phyloP scores from a whole-genome alignment of 2,888 invertebrate genomes.

The Oscheius sp. region DNA sequence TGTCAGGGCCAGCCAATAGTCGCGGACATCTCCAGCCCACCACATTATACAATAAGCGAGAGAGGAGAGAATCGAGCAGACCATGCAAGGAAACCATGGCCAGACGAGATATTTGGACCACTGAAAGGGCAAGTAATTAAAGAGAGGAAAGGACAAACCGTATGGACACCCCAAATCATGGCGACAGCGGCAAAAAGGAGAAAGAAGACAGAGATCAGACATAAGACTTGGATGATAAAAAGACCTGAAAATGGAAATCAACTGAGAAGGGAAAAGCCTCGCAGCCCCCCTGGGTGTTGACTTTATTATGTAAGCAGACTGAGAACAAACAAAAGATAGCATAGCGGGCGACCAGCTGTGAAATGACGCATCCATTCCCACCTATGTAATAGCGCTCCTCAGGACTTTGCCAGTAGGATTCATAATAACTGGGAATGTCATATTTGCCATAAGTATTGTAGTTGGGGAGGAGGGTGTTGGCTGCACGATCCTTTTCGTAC shows the following conservation, averaged over 20 bases:
- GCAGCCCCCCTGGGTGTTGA: conserved; percentile 19
- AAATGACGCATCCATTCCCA: conserved; percentile 15
- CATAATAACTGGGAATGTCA: conserved; percentile 71
- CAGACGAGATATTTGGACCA: conserved; percentile 70
- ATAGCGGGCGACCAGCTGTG: conserved; percentile 14
- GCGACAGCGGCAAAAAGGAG: conserved; percentile 70
- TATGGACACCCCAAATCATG: conserved; percentile 72
- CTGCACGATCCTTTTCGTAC: conserved; percentile 71
- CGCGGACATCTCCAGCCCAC: conserved; percentile 72
- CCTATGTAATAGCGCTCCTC: conserved; percentile 66
- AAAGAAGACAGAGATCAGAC: conserved; percentile 72
- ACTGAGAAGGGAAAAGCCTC: not conserved
- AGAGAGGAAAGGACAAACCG: conserved; percentile 47
- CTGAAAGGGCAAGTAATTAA: conserved; percentile 27
- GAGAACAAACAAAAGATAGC: conserved; percentile 21
- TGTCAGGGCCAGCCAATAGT: conserved; percentile 72
- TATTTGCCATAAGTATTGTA: conserved; percentile 71
- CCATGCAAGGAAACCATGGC: conserved; percentile 72
- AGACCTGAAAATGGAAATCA: conserved; percentile 61
- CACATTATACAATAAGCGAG: conserved; percentile 72
- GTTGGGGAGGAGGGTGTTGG: conserved; percentile 70
- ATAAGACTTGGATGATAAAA: conserved; percentile 72
- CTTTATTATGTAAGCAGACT: conserved; percentile 38
- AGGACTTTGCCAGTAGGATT: conserved; percentile 71
- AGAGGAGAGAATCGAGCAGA: conserved; percentile 66